Conservation (phyloP, 1,140 invertebrate species). For the Rhyacophila brunnea region DNA sequence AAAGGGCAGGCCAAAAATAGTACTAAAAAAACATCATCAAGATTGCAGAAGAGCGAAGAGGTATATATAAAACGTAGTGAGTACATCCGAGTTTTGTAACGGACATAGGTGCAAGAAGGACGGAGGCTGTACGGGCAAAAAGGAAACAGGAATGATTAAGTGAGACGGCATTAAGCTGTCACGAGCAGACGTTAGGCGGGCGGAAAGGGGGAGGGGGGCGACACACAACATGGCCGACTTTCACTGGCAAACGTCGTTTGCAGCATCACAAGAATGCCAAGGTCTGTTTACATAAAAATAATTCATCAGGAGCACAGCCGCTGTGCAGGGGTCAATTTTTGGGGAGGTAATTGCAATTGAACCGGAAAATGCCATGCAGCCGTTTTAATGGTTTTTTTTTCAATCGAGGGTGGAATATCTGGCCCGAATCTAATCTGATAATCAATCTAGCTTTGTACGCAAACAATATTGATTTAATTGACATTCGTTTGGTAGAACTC, state of each 20-base stretch:
- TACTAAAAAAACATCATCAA: constrained; percentile 17
- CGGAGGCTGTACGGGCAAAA: constrained; percentile 20
- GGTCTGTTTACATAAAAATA: constrained; percentile 29
- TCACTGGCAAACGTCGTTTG: constrained; percentile 22
- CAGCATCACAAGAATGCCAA: constrained; percentile 23
- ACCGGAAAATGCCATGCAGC: too few relatives aligned
- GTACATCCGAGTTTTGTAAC: constrained; percentile 1
- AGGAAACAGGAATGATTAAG: constrained; percentile 36
- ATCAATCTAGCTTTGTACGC: too few relatives aligned
- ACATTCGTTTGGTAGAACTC: too few relatives aligned
- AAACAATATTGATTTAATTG: too few relatives aligned
- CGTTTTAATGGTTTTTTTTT: too few relatives aligned
- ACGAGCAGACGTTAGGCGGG: constrained; percentile 26
- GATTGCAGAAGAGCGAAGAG: constrained; percentile 20
- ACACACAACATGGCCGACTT: constrained; percentile 30
- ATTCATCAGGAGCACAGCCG: constrained; percentile 12
- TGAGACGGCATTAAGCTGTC: constrained; percentile 34
- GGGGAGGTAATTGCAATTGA: not conserved
- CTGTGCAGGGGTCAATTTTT: not conserved
- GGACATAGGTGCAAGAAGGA: constrained; percentile 21
- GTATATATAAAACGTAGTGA: not conserved
- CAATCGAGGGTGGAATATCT: too few relatives aligned
- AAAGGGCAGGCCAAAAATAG: constrained; percentile 12
- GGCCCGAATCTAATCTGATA: too few relatives aligned
- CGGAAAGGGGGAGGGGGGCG: constrained; percentile 6